Base-by-base conservation (phyloP, 2,888 invertebrate species). In the Cosmorhoe ocellata region DNA sequence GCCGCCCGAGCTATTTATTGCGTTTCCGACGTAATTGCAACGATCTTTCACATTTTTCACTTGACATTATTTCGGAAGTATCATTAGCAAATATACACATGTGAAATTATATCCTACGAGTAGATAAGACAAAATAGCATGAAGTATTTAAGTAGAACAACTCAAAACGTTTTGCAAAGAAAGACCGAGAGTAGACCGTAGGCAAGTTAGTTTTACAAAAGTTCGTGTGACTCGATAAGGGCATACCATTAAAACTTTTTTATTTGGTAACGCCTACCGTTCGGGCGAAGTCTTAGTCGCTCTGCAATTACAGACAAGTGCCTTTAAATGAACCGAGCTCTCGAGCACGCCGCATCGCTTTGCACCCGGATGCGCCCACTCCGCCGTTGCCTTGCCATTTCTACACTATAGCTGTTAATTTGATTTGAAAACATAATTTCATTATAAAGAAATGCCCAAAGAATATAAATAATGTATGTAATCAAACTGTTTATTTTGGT, bases 281-380 rank as follows among this genome's bases (percentile, higher is more conserved):
- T 82, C 79, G 68, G 74, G 69, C 66, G 72, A 75, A 83, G 84
- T 84, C 87, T 88, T 87, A 85, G 86, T 82, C 80, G 77, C 79
- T 81, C 77, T 81, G 85, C 89, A 89, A 90, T 90, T 89, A 90
- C 83, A 81, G 87, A 86, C 85, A 88, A 90, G 88, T 86, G 87
- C 79, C 83, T 90, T 84, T 83, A 89, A 89, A 89, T 89, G 89
- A 90, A 87, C 83, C 81, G 75, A 84, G 84, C 86, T 79, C 90
- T 90, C 86, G 80, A 89, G 87, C 89, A 90, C 88, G 90, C 82
- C 83, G 86, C 85, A 81, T 81, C 84, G 81, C 79, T 74, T 79
- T 79, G 82, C 80, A 80, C 74, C 80, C 78, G 79, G 74, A 74
- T 78, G 79, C 76, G 76, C 79, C 74, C 80, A 77, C 81, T 78